A percentile compares a stretch with the other conserved stretches of the same genome.
Conservation (phyloP, 1,140 invertebrate species). For the Anastrepha obliqua region DNA sequence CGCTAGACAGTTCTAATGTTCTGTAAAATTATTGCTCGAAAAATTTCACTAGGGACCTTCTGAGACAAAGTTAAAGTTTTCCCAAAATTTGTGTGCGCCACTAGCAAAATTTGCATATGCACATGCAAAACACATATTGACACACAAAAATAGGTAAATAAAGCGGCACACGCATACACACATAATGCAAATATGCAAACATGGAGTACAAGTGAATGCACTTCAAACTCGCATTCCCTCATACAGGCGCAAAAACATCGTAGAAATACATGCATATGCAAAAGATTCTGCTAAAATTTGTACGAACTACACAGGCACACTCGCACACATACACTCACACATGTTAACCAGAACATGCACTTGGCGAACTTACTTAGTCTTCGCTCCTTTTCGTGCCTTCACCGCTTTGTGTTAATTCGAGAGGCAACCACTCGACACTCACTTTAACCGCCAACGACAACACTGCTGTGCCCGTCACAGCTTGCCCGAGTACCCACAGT, state of each 20-base stretch:
- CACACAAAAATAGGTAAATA: background rate
- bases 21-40: too few species aligned
- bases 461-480: background rate
- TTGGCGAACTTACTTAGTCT: background rate
- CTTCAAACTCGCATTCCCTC: background rate
- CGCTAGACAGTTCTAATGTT: too few species aligned
- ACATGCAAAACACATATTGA: background rate
- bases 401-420: slow-evolving; percentile 36
- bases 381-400: background rate
- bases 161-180: background rate
- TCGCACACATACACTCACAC: background rate
- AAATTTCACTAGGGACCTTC: too few species aligned
- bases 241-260: background rate
- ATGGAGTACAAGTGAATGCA: slow-evolving; percentile 31
- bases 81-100: too few species aligned
- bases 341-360: background rate
- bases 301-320: background rate
- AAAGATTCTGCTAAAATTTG: background rate
- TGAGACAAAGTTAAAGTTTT: too few species aligned
- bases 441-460: slow-evolving; percentile 42
- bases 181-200: slow-evolving; percentile 17
- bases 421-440: slow-evolving; percentile 48
- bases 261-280: background rate
- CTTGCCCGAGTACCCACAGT: background rate
- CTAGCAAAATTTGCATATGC: background rate